Percentiles rank a stretch among this genome's conserved stretches.
phyloP scores from a whole-genome alignment of 2,113 vertebrate species.

The Pseudonaja textilis region DNA sequence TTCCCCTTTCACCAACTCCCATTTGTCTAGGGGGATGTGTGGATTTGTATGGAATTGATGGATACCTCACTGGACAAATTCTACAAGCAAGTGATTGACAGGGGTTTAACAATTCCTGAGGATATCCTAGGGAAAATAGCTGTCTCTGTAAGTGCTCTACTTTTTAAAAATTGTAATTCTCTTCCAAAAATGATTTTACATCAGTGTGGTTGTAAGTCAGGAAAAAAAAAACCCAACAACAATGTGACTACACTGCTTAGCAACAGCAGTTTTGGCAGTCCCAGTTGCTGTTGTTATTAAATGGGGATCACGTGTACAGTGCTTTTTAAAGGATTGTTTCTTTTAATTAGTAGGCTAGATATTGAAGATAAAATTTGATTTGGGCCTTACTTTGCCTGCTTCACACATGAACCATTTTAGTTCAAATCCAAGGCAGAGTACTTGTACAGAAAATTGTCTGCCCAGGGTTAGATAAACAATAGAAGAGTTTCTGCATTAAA shows the following conservation, averaged over 20 bases:
- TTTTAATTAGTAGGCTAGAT: not conserved
- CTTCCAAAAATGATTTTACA: not conserved
- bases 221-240: not conserved
- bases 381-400: not conserved
- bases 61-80: slow-evolving; percentile 97
- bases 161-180: not conserved
- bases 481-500: not conserved
- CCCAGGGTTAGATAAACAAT: not conserved
- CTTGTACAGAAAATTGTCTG: not conserved
- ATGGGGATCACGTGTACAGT: not conserved
- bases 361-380: not conserved
- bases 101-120: slow-evolving; percentile 88
- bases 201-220: not conserved
- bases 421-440: not conserved
- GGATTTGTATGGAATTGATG: slow-evolving; percentile 99
- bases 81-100: slow-evolving; percentile 96
- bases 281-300: not conserved
- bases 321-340: not conserved
- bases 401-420: not conserved
- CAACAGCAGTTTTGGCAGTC: not conserved
- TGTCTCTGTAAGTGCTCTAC: slow-evolving; percentile 82
- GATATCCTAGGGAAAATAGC: slow-evolving; percentile 96
- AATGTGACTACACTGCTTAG: not conserved
- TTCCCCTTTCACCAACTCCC: not conserved
- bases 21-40: slow-evolving; percentile 86